phyloP scores from a whole-genome alignment of 2,888 invertebrate genomes.

The Drosophila buzzatii region DNA sequence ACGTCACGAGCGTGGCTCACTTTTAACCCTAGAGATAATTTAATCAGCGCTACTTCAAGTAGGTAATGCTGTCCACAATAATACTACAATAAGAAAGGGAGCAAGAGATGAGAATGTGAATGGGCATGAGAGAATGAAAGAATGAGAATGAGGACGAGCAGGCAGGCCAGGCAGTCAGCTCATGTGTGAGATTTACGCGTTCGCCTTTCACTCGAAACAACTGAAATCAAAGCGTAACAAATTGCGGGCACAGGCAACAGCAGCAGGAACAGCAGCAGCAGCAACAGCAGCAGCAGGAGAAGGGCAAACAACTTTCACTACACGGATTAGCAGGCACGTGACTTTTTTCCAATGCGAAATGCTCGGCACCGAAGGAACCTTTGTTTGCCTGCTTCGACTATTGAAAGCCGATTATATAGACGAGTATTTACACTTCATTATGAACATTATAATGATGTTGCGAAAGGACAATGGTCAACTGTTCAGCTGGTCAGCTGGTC shows the following conservation, averaged over 20 bases:
- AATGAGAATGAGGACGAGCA: slow-evolving; percentile 19
- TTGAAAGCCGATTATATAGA: slow-evolving; percentile 70
- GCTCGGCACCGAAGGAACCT: slow-evolving; percentile 40
- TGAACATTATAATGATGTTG: slow-evolving; percentile 22
- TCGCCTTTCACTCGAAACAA: slow-evolving; percentile 63
- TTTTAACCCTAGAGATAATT: slow-evolving; percentile 68
- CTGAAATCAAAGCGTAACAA: slow-evolving; percentile 78
- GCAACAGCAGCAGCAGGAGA: not conserved
- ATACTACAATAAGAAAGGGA: slow-evolving; percentile 63
- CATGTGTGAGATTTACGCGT: slow-evolving; percentile 61
- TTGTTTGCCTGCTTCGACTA: slow-evolving; percentile 47
- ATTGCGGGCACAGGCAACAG: slow-evolving; percentile 61
- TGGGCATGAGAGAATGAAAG: slow-evolving; percentile 11
- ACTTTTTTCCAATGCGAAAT: slow-evolving; percentile 65
- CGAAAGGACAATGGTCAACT: slow-evolving; percentile 48
- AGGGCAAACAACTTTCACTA: slow-evolving; percentile 56
- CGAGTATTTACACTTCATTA: slow-evolving; percentile 76
- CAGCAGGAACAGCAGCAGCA: slow-evolving; percentile 1
- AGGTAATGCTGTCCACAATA: slow-evolving; percentile 61
- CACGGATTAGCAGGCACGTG: slow-evolving; percentile 76
- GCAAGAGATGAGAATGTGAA: slow-evolving; percentile 30
- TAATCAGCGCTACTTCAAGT: slow-evolving; percentile 70
- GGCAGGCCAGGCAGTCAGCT: slow-evolving; percentile 33
- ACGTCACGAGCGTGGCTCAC: slow-evolving; percentile 67
- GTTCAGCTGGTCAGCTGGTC: slow-evolving; percentile 47